Percentiles rank a stretch among this genome's conserved stretches.
Evolutionary conservation across 2,113 vertebrate genomes (phyloP).

Genomic region (Hiodon alosoides): DNA sequence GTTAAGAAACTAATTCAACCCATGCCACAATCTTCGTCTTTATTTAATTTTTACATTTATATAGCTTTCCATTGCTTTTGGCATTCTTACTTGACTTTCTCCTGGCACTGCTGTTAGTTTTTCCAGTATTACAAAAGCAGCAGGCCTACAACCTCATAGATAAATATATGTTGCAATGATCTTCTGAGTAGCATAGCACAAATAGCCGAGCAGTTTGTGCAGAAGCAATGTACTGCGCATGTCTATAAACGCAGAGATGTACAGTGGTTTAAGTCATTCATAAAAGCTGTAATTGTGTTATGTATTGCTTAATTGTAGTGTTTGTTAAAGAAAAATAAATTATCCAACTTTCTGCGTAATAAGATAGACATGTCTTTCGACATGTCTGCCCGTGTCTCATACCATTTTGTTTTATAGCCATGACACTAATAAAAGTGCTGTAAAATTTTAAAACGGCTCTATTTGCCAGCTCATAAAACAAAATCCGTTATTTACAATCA

Average conservation of each 20-base stretch:
- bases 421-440: neutral
- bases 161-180: neutral
- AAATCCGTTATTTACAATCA: constrained; percentile 17
- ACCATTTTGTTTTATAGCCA: neutral
- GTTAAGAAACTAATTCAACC: neutral
- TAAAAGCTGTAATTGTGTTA: neutral
- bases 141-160: neutral
- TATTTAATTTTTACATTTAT: neutral
- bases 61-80: neutral
- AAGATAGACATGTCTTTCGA: no score
- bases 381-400: neutral
- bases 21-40: neutral
- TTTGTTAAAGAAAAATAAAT: no score
- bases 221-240: neutral
- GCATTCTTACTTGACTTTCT: constrained; percentile 1
- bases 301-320: no score
- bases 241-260: neutral
- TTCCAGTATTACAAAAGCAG: neutral
- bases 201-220: neutral
- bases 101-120: neutral
- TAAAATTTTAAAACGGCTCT: no score
- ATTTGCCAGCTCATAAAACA: constrained; percentile 24
- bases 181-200: neutral
- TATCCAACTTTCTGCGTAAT: neutral
- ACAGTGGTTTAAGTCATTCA: neutral